Conservation (phyloP, 2,113 vertebrate species). For the Vulpes vulpes region DNA sequence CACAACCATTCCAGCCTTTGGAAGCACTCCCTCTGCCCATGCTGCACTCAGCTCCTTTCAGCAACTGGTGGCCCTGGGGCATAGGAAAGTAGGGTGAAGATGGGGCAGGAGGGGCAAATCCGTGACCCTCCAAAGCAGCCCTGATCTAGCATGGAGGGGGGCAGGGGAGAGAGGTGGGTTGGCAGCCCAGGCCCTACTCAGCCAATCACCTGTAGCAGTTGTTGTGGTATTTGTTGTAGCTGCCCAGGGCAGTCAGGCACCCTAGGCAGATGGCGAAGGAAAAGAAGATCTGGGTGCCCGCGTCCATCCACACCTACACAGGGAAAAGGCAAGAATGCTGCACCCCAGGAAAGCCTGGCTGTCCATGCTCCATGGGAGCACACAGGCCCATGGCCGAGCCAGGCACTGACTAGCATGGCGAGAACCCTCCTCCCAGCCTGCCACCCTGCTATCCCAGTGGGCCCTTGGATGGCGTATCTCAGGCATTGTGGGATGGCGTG, state of each 20-base stretch:
- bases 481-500: not conserved
- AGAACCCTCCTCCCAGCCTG: not conserved
- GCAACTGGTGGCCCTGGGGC: not conserved
- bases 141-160: not conserved
- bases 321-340: conserved; percentile 75
- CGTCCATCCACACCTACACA: conserved; percentile 96
- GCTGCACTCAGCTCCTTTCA: not conserved
- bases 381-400: not conserved
- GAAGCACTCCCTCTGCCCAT: not conserved
- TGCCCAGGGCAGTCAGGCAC: conserved; percentile 95
- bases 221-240: conserved; percentile 98
- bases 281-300: conserved; percentile 96
- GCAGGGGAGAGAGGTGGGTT: accelerated
- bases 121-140: not conserved
- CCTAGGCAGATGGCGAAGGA: conserved; percentile 96
- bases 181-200: not conserved
- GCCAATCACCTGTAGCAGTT: conserved; percentile 95
- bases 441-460: accelerated
- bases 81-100: not conserved
- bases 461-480: not conserved
- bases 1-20: not conserved
- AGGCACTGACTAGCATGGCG: accelerated
- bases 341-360: not conserved
- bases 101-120: not conserved
- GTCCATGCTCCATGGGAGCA: not conserved